A percentile compares a stretch with the other conserved stretches of the same genome.
phyloP scores from a whole-genome alignment of 1,140 invertebrate species.

The Amphibalanus amphitrite region DNA sequence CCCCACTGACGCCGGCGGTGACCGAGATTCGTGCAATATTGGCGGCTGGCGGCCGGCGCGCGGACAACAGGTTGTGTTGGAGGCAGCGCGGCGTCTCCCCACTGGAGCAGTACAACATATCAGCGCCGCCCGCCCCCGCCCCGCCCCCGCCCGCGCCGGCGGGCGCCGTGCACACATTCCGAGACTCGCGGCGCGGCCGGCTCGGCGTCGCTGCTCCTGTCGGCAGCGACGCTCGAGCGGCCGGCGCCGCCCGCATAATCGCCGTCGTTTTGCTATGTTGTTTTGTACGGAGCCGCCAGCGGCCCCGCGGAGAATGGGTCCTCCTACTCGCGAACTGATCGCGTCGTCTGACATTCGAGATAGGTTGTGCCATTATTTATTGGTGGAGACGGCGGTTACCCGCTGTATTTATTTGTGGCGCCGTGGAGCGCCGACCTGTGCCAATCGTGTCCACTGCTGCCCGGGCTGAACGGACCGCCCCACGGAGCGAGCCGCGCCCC shows the following conservation, averaged over 20 bases:
- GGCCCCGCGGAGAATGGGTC: background rate
- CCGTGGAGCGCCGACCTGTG: too few relatives aligned
- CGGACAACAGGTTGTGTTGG: background rate
- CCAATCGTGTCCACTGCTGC: too few relatives aligned
- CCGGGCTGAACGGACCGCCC: too few relatives aligned
- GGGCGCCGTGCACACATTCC: conserved; percentile 28
- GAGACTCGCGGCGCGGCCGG: conserved; percentile 12
- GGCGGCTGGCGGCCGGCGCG: conserved; percentile 1
- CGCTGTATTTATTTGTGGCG: too few relatives aligned
- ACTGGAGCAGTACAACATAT: background rate
- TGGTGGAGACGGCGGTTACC: too few relatives aligned
- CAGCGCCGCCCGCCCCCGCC: background rate
- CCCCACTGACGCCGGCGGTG: conserved; percentile 1
- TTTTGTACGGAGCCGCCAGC: background rate
- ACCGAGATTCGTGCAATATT: background rate
- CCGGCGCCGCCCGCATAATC: background rate
- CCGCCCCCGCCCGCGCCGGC: conserved; percentile 16
- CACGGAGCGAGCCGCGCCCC: too few relatives aligned
- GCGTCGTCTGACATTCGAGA: too few relatives aligned
- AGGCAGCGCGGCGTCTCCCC: background rate
- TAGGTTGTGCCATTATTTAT: too few relatives aligned
- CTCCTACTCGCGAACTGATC: background rate
- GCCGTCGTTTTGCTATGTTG: background rate
- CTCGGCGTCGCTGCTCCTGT: conserved; percentile 40
- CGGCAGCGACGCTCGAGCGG: too few relatives aligned